A percentile compares a stretch with the other conserved stretches of the same genome.
Evolutionary conservation across 2,888 invertebrate genomes (phyloP).

Genomic region (Atethmia centrago): DNA sequence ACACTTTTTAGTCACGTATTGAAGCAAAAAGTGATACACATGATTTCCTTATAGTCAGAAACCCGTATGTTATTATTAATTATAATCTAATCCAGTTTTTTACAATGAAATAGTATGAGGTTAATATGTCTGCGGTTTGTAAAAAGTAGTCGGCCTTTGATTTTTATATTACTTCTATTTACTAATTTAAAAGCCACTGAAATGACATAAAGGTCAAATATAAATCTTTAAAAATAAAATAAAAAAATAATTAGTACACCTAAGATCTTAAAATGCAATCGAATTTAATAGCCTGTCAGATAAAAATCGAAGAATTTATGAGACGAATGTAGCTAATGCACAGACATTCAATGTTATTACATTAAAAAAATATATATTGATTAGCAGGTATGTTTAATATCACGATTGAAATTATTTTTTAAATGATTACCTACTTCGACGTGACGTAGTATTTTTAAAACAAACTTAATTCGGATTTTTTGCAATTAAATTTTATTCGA

Average conservation of each 20-base stretch:
- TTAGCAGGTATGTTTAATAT: neutral
- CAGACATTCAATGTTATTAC: conserved; percentile 1
- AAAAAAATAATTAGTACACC: neutral
- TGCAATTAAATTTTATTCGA: neutral
- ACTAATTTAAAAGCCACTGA: conserved; percentile 41
- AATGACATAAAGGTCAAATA: conserved; percentile 33
- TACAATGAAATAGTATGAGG: conserved; percentile 36
- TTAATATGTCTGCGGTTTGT: conserved; percentile 38
- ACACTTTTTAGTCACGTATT: neutral
- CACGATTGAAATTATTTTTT: neutral
- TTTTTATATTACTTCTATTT: conserved; percentile 44
- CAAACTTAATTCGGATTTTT: neutral
- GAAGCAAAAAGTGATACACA: conserved; percentile 37
- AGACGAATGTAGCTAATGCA: neutral
- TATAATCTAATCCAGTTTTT: conserved; percentile 55
- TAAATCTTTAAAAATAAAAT: neutral
- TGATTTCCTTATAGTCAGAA: conserved; percentile 54
- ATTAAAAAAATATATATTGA: neutral
- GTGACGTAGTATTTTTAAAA: neutral
- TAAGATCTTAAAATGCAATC: conserved; percentile 28
- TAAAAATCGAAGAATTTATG: conserved; percentile 20
- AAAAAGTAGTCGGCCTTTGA: conserved; percentile 59
- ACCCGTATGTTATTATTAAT: conserved; percentile 31
- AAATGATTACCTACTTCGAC: neutral
- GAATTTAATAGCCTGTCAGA: conserved; percentile 32